These are phyloP conservation scores for Thalassoma bifasciatum DNA, from an alignment of 2,113 vertebrate species.

Conservation along the genomic window DNA sequence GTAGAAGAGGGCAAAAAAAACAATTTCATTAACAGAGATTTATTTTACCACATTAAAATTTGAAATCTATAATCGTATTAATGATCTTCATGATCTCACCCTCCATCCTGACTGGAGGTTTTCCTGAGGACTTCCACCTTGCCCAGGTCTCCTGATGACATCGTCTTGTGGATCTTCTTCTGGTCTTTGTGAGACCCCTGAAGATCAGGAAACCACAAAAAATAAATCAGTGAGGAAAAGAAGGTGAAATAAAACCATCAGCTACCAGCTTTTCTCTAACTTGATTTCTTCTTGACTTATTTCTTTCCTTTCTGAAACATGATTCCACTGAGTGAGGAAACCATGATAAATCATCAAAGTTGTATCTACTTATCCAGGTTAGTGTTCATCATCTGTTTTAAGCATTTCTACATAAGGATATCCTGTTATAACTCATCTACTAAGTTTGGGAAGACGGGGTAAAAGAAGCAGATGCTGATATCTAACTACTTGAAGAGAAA, in stretches of 20 bases:
- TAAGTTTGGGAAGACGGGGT: background rate
- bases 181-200: slow-evolving; percentile 85
- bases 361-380: background rate
- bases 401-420: background rate
- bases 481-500: slow-evolving; percentile 3
- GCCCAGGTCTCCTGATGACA: slow-evolving; percentile 94
- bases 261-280: no score
- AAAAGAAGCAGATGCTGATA: background rate
- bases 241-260: no score
- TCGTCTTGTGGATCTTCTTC: slow-evolving; percentile 90
- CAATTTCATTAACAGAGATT: background rate
- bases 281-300: no score
- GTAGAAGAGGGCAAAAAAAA: background rate
- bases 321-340: background rate
- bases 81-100: slow-evolving; percentile 78
- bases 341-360: background rate
- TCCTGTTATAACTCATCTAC: background rate
- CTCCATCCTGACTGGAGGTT: slow-evolving; percentile 84
- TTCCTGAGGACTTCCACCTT: slow-evolving; percentile 86
- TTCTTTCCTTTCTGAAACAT: background rate
- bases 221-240: background rate
- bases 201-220: slow-evolving; percentile 60
- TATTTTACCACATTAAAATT: background rate
- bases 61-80: background rate
- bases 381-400: background rate